Evolutionary conservation across 2,888 invertebrate genomes (phyloP), one percentile per base, ranked within the genome.

Genomic region (Rhabditoides inermis): DNA sequence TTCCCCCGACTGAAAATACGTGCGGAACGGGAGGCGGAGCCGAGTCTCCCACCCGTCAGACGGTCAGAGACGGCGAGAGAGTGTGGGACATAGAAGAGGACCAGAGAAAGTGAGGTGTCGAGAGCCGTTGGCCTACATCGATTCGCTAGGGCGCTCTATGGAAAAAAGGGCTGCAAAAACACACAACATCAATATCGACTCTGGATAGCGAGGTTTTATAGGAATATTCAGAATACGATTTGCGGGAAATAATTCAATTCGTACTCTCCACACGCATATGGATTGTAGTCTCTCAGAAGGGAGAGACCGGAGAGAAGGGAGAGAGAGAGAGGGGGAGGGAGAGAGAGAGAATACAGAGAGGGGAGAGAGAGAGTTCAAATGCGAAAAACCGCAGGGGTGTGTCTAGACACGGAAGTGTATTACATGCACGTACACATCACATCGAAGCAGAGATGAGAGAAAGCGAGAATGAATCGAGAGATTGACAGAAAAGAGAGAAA

Each of bases 261-360:
- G 6, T 10, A 6, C 6, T 15, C 32, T 10, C 15, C 15, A 10
- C 32, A 32, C 32, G 32, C 32, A 15, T 32, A 32, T 6, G 32
- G 7, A 32, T 10, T 26, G 45, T 23, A 45, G 45, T 28, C 32
- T 30, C 30, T 26, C 15, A 30, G 26, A 30, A 30, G 45, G 32
- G 6, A 22, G 44, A 53, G 49, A 54, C 23, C 26, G 52, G 53
- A 51, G 49, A 49, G 39, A 44, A 49, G 27, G 42, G 18, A 30
- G 49, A 22, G 53, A 52, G 26, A 46, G 39, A 55, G 55, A 25
- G 48, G 45, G 49, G 35, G 44, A 35, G 42, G 15, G 23, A 45
- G 52, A 52, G 54, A 46, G 51, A 48, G 46, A 42, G 58, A 45
- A 49, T 49, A 30, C 28, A 37, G 30, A 47, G 22, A 28, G 32